These are phyloP conservation scores for Leptothorax acervorum DNA, from an alignment of 2,888 invertebrate species.

Conservation along the genomic window DNA sequence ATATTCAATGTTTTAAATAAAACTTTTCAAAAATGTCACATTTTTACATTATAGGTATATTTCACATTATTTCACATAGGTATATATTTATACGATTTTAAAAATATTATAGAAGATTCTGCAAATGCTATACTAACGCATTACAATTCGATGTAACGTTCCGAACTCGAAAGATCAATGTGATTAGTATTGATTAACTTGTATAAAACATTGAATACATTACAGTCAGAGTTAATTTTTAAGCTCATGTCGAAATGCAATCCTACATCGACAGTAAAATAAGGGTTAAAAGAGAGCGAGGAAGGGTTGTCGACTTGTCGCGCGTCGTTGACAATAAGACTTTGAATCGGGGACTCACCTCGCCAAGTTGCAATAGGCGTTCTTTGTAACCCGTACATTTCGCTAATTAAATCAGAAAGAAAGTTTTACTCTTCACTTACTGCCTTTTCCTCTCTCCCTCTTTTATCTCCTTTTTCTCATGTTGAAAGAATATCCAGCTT, in stretches of 20 bases:
- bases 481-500: not conserved
- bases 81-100: not conserved
- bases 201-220: not conserved
- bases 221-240: conserved; percentile 7
- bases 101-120: not conserved
- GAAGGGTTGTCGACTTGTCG: not conserved
- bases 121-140: not conserved
- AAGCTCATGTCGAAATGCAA: conserved; percentile 49
- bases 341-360: conserved; percentile 63
- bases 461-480: not conserved
- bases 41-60: not conserved
- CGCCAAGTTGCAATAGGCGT: conserved; percentile 51
- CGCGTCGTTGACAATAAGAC: conserved; percentile 43
- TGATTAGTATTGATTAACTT: not conserved
- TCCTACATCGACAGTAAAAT: conserved; percentile 50
- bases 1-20: not conserved
- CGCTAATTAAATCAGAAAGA: conserved; percentile 84
- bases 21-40: not conserved
- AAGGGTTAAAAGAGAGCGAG: conserved; percentile 37
- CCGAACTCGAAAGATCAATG: not conserved
- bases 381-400: conserved; percentile 81
- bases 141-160: not conserved
- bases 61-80: too few species aligned
- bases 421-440: conserved; percentile 50
- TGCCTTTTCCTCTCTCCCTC: conserved; percentile 47